Conservation (phyloP, 2,888 invertebrate species). For the Xanthorhoe designata region DNA sequence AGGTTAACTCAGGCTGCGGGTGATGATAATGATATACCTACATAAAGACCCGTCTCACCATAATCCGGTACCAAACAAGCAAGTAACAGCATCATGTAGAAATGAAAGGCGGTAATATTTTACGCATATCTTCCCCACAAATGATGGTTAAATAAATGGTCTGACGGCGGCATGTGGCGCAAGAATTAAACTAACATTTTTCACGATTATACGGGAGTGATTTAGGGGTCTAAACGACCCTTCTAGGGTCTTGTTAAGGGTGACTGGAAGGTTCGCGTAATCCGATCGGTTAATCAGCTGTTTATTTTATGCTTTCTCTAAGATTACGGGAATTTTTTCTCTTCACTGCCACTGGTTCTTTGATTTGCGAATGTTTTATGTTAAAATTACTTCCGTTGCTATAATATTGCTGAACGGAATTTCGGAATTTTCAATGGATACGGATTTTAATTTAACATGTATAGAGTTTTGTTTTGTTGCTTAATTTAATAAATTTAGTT, state of each 20-base stretch:
- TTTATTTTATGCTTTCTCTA: conserved; percentile 15
- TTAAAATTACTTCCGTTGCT: background rate
- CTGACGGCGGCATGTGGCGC: conserved; percentile 52
- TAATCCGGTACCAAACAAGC: background rate
- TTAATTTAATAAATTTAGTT: too few species aligned
- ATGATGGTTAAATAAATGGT: conserved; percentile 58
- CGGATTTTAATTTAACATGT: too few species aligned
- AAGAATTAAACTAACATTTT: conserved; percentile 61
- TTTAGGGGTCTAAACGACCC: conserved; percentile 33
- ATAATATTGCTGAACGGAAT: too few species aligned
- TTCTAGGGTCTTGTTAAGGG: conserved; percentile 11
- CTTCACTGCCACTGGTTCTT: background rate
- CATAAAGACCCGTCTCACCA: background rate
- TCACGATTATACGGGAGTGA: conserved; percentile 50
- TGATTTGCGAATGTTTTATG: background rate
- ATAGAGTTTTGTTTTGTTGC: too few species aligned
- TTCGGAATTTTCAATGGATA: background rate
- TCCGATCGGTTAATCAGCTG: conserved; percentile 28
- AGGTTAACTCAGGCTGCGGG: too few species aligned
- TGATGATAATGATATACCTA: too few species aligned
- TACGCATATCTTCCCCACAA: conserved; percentile 14
- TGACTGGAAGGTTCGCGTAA: conserved; percentile 15
- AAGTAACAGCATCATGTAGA: background rate
- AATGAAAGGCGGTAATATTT: background rate
- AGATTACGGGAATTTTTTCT: background rate